Conservation (phyloP, 2,797 vertebrate genomes). For the Threskiornis aethiopicus region DNA sequence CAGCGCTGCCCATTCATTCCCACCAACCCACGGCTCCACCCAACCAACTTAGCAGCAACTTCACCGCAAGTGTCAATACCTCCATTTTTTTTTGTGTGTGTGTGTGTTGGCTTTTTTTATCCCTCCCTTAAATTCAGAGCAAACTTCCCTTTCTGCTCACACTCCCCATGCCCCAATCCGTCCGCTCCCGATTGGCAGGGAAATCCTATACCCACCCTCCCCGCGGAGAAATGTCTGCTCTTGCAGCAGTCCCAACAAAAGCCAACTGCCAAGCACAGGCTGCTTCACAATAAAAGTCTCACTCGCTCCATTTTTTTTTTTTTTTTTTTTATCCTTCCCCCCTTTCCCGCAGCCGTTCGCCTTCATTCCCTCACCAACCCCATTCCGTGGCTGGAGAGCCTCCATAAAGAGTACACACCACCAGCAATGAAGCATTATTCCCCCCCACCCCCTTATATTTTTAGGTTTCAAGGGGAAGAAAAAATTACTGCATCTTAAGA, state of each 20-base stretch:
- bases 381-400: conserved; percentile 27
- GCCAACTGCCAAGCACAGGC: conserved; percentile 73
- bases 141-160: conserved; percentile 67
- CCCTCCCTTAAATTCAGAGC: conserved; percentile 43
- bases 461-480: neutral
- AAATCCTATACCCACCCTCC: conserved; percentile 75
- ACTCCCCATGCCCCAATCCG: conserved; percentile 71
- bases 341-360: conserved; percentile 4
- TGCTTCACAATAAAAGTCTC: conserved; percentile 84
- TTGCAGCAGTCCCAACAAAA: conserved; percentile 80
- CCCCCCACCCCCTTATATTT: neutral
- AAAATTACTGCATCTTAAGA: conserved; percentile 7
- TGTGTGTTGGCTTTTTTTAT: neutral
- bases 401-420: neutral
- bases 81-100: neutral
- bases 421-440: neutral
- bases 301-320: conserved; percentile 18
- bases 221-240: conserved; percentile 77
- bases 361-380: conserved; percentile 31
- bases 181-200: conserved; percentile 77
- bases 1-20: conserved; percentile 13
- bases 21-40: conserved; percentile 24
- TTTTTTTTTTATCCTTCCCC: neutral
- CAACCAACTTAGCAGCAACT: conserved; percentile 51
- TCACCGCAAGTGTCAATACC: conserved; percentile 53